Percentiles rank a stretch among this genome's conserved stretches.
These are phyloP conservation scores for Latheticus oryzae DNA, from an alignment of 2,888 invertebrate genomes.

Conservation along the genomic window DNA sequence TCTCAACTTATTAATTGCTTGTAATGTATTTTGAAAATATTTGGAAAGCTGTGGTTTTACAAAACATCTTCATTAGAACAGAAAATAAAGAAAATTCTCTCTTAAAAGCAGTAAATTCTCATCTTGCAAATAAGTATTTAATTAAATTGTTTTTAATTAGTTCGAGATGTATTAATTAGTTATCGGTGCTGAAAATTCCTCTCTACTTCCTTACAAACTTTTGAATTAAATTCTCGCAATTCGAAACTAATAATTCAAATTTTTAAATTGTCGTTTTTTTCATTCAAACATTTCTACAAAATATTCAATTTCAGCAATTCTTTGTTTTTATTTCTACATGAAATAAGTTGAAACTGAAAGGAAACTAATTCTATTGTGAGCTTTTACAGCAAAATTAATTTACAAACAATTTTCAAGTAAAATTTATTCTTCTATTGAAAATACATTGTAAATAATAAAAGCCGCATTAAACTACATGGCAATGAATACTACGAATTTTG, in stretches of 20 bases:
- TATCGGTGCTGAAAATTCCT: constrained; percentile 35
- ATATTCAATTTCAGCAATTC: too few relatives aligned
- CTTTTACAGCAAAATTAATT: too few relatives aligned
- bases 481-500: too few relatives aligned
- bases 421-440: too few relatives aligned
- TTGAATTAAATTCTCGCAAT: constrained; percentile 21
- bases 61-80: constrained; percentile 33
- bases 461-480: too few relatives aligned
- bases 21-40: constrained; percentile 55
- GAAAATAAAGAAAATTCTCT: constrained; percentile 25
- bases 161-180: constrained; percentile 45
- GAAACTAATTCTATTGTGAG: too few relatives aligned
- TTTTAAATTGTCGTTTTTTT: constrained; percentile 5
- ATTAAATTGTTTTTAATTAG: constrained; percentile 49
- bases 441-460: too few relatives aligned
- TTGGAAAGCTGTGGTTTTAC: constrained; percentile 51
- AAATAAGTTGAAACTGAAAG: too few relatives aligned
- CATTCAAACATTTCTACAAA: not conserved
- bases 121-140: constrained; percentile 46
- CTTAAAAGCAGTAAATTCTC: constrained; percentile 22
- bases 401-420: too few relatives aligned
- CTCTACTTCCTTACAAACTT: constrained; percentile 20
- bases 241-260: constrained; percentile 32
- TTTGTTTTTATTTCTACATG: too few relatives aligned
- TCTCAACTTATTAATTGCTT: constrained; percentile 61